A percentile compares a stretch with the other conserved stretches of the same genome.
These are phyloP conservation scores for Stenichneumon culpator DNA, from an alignment of 2,888 invertebrate species.

Conservation along the genomic window DNA sequence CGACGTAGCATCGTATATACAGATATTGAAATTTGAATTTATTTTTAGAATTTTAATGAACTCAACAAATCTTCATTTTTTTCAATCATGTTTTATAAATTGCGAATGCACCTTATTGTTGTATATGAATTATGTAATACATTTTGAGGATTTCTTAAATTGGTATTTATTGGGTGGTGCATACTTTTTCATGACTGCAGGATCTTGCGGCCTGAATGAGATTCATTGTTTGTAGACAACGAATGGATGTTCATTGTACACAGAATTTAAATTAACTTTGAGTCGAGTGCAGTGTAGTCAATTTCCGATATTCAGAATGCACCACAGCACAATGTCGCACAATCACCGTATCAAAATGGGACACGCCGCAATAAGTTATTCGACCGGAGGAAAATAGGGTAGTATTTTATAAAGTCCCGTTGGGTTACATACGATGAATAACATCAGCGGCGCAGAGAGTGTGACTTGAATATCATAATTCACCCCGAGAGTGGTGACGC, in stretches of 20 bases:
- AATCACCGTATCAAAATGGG: slow-evolving; percentile 83
- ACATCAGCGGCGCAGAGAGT: slow-evolving; percentile 79
- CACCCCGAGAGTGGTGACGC: slow-evolving; percentile 46
- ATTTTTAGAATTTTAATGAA: too few species aligned
- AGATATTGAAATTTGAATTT: too few species aligned
- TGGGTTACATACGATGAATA: slow-evolving; percentile 84
- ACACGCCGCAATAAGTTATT: slow-evolving; percentile 84
- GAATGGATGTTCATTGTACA: slow-evolving; percentile 64
- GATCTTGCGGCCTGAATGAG: slow-evolving; percentile 70
- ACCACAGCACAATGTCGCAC: slow-evolving; percentile 68
- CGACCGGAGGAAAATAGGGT: slow-evolving; percentile 82
- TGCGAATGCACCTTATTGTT: too few species aligned
- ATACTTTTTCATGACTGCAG: slow-evolving; percentile 24
- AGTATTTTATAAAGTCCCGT: slow-evolving; percentile 84
- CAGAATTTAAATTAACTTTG: slow-evolving; percentile 82
- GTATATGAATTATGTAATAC: too few species aligned
- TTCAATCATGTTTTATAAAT: too few species aligned
- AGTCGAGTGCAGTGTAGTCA: slow-evolving; percentile 63
- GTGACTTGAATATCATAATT: slow-evolving; percentile 82
- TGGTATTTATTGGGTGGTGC: slow-evolving; percentile 12
- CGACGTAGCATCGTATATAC: too few species aligned
- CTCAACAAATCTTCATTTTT: too few species aligned
- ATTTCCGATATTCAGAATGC: slow-evolving; percentile 66
- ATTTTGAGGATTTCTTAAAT: background rate
- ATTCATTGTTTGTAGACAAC: slow-evolving; percentile 74